Conservation (phyloP, 2,113 vertebrate genomes). For the Fregata magnificens region DNA sequence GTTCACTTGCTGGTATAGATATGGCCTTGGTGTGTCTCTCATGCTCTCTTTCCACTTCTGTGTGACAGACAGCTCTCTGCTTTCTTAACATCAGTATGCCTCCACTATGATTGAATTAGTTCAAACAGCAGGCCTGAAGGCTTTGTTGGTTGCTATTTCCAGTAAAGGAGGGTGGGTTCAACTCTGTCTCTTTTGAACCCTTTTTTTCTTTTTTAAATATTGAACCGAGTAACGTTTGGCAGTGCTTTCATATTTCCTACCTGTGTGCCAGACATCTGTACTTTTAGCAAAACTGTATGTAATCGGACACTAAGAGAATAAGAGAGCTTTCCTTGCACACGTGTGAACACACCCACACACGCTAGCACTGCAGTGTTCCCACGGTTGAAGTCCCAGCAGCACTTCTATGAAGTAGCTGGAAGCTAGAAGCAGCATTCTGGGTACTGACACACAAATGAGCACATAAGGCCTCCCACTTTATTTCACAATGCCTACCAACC, state of each 20-base stretch:
- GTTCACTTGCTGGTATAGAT: background rate
- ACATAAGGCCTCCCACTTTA: slow-evolving; percentile 33
- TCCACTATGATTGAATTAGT: background rate
- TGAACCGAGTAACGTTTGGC: rapidly evolving
- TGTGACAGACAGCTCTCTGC: background rate
- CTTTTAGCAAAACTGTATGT: background rate
- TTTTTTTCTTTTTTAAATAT: background rate
- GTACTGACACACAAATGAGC: slow-evolving; percentile 58
- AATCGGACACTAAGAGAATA: background rate
- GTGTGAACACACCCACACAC: slow-evolving; percentile 27
- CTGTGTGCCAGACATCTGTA: background rate
- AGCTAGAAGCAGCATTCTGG: slow-evolving; percentile 48
- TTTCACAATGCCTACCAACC: slow-evolving; percentile 53
- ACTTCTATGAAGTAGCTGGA: slow-evolving; percentile 51
- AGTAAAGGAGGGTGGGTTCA: background rate
- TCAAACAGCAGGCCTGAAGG: background rate
- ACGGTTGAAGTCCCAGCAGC: slow-evolving; percentile 50
- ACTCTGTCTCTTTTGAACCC: background rate
- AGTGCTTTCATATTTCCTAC: background rate
- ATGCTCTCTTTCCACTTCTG: rapidly evolving
- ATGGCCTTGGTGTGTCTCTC: background rate
- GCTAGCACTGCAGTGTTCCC: slow-evolving; percentile 21
- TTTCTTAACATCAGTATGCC: background rate
- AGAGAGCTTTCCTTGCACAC: background rate
- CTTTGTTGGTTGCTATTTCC: background rate